Percentiles rank a stretch among this genome's conserved stretches.
Evolutionary conservation across 2,113 vertebrate genomes (phyloP).

Genomic region (Morone chrysops): DNA sequence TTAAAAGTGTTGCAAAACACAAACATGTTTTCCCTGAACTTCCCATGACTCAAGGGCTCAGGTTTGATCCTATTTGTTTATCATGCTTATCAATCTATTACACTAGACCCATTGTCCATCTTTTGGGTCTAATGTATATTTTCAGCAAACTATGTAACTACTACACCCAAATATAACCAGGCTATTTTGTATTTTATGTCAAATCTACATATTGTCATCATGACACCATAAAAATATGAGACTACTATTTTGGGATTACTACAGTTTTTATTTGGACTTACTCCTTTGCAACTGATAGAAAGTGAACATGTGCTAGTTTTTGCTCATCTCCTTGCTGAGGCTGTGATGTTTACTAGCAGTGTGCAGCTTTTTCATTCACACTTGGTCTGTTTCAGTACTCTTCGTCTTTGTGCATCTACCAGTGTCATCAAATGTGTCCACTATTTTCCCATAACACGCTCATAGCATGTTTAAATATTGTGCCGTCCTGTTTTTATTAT

Average conservation of each 20-base stretch:
- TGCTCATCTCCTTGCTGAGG: neutral
- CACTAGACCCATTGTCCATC: too few species aligned
- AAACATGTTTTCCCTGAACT: neutral
- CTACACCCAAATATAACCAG: neutral
- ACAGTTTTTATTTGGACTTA: neutral
- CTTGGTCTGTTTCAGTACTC: constrained; percentile 4
- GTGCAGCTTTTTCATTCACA: constrained; percentile 38
- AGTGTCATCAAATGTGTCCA: constrained; percentile 45
- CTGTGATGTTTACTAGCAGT: neutral
- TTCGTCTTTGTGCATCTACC: neutral
- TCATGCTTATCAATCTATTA: neutral
- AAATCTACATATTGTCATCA: neutral
- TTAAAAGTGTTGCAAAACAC: constrained; percentile 4
- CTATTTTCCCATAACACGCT: constrained; percentile 53
- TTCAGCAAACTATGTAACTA: neutral
- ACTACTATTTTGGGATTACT: neutral
- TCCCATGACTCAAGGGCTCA: neutral
- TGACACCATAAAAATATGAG: neutral
- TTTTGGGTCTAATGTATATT: neutral
- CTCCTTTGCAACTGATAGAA: neutral
- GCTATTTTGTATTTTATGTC: neutral
- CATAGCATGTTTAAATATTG: constrained; percentile 56
- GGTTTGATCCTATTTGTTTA: neutral
- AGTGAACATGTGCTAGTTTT: neutral
- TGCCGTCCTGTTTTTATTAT: constrained; percentile 60